phyloP scores from a whole-genome alignment of 2,113 vertebrate genomes.

The Rattus norvegicus region GRCr8 NC_086022.1:121055501-121056000 shows the following conservation, averaged over 20 bases:
- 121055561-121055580: neutral
- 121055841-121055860: neutral
- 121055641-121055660: slow-evolving; percentile 19
- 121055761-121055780: neutral
- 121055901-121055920: neutral
- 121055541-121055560: neutral
- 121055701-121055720: slow-evolving; percentile 24
- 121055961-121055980: slow-evolving; percentile 6
- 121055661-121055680: slow-evolving; percentile 9
- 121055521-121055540: neutral
- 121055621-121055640: slow-evolving; percentile 3
- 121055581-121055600: fast-evolving
- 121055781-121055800: neutral
- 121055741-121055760: neutral
- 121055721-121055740: neutral
- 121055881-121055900: neutral
- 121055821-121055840: neutral
- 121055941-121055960: neutral
- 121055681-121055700: neutral
- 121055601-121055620: neutral
- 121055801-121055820: neutral
- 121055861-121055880: neutral
- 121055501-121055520: neutral
- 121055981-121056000: slow-evolving; percentile 62
- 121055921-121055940: slow-evolving; percentile 7